Evolutionary conservation across 2,797 vertebrate species (phyloP), one percentile per base, ranked within the genome.

Genomic region (Xerus rutilus): DNA sequence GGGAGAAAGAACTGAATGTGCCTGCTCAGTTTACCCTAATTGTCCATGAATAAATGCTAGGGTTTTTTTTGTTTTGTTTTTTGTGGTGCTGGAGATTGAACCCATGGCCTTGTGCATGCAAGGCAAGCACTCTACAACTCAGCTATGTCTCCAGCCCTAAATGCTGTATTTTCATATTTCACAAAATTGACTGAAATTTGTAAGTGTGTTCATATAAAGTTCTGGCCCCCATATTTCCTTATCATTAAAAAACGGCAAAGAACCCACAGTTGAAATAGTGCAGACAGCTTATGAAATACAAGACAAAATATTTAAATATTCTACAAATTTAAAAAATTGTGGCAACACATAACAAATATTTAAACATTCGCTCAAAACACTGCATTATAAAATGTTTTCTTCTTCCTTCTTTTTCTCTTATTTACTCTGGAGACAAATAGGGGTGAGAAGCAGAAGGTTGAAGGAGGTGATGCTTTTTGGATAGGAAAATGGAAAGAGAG

Each of bases 211-310:
- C 14, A 74, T 69, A 57, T 87, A 93, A 92, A 73, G 54, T 49
- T 92, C 23, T 78, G 79, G 8, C 43, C n/a, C 39, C 10, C 49
- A 43, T 76, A 86, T 3, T 15, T 85, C 43, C 65, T 74, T 52
- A 45, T 82, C 32, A 91, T 87, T 43, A 95, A 69, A 77, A 82
- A 92, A 85, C 62, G 67, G 85, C 21, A 76, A 92, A 96, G 57
- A 95, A 77, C 7, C 0, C 39, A 91, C 28, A 88, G 49, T 93
- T 43, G 77, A 86, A 91, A 94, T 3, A 76, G 79, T 74, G 45
- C 9, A 89, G 69, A 30, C 25, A 28, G 39, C 21, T 93, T 95
- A 49, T 32, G 20, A 93, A 76, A 76, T 88, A 87, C 25, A 65
- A 89, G 69, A 87, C 43, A 88, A 76, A 88, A 90, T 89, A 57